Conservation (phyloP, 2,797 vertebrate species). For the Strix occidentalis region DNA sequence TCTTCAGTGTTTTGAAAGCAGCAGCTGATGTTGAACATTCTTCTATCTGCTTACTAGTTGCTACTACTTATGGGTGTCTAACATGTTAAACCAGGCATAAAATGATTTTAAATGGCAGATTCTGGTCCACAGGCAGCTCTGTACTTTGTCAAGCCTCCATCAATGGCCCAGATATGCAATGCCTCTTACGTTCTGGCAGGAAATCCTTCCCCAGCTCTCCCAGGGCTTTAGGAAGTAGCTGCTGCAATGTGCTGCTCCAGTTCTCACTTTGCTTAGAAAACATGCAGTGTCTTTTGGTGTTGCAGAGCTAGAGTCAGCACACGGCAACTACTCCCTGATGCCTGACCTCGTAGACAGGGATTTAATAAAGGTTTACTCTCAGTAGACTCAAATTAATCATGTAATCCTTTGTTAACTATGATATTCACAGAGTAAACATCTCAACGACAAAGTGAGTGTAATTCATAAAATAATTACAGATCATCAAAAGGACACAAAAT, state of each 20-base stretch:
- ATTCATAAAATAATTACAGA: background rate
- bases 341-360: background rate
- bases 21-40: background rate
- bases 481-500: background rate
- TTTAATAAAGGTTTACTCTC: background rate
- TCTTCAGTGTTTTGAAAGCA: background rate
- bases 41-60: background rate
- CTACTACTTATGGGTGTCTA: background rate
- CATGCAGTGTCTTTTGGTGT: background rate
- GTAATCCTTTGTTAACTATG: background rate
- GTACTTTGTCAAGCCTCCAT: background rate
- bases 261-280: background rate
- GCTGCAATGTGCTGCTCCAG: background rate
- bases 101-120: slow-evolving; percentile 26
- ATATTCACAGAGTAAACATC: background rate
- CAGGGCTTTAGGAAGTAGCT: background rate
- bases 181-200: background rate
- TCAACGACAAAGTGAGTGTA: background rate
- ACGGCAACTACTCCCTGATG: background rate
- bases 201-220: background rate
- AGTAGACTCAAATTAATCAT: background rate
- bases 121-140: background rate
- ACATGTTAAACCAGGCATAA: background rate
- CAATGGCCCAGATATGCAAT: background rate
- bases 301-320: background rate